These are phyloP conservation scores for Vespertilio murinus DNA, from an alignment of 2,797 vertebrate species.

Conservation along the genomic window DNA sequence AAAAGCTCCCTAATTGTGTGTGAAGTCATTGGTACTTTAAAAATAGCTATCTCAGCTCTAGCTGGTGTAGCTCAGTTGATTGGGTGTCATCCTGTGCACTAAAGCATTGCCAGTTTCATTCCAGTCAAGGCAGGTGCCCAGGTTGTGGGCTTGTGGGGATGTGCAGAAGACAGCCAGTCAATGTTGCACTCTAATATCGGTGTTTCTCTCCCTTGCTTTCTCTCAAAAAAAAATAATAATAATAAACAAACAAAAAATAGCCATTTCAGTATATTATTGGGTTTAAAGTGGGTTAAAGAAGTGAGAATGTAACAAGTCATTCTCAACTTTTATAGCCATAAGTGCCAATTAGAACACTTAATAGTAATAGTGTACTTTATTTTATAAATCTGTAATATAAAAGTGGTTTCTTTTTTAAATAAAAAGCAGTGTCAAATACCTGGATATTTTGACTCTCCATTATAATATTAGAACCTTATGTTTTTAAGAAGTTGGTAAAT, in stretches of 20 bases:
- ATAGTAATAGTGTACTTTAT: neutral
- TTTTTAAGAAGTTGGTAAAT: slow-evolving; percentile 28
- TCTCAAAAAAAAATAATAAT: neutral
- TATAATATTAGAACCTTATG: slow-evolving; percentile 33
- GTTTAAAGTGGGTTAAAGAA: neutral
- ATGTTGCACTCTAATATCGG: neutral
- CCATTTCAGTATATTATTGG: neutral
- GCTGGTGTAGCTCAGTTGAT: neutral
- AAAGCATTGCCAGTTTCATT: neutral
- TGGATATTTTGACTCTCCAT: neutral
- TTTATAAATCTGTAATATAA: slow-evolving; percentile 1
- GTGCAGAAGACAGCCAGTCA: neutral
- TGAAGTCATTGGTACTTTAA: slow-evolving; percentile 45
- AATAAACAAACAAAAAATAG: neutral
- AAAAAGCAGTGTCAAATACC: neutral
- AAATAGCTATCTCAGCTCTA: neutral
- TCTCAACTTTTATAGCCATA: neutral
- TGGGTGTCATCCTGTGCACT: neutral
- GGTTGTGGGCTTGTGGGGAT: neutral
- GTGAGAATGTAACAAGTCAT: neutral
- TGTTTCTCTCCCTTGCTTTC: neutral
- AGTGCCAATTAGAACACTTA: neutral
- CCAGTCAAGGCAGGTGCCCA: neutral
- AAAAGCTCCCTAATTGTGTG: neutral
- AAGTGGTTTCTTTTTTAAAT: neutral